A percentile compares a stretch with the other conserved stretches of the same genome.
These are phyloP conservation scores for Brachypteracias leptosomus DNA, from an alignment of 2,113 vertebrate genomes.

Conservation along the genomic window DNA sequence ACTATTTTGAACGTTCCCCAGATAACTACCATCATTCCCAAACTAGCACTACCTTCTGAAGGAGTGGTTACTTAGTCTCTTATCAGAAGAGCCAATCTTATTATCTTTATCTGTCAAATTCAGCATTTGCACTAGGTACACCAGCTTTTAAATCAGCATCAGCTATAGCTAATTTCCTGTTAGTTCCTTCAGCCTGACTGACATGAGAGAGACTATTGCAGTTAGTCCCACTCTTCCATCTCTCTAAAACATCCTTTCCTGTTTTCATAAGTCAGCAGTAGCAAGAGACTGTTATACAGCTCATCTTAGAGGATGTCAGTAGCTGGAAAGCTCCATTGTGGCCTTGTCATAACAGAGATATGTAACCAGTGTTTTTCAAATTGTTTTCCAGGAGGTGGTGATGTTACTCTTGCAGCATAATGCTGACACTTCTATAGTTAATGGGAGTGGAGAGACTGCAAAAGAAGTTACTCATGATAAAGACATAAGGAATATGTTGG, in stretches of 20 bases:
- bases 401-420: conserved; percentile 86
- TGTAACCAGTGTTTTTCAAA: background rate
- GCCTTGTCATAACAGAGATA: background rate
- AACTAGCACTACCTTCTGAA: background rate
- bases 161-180: background rate
- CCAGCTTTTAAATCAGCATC: background rate
- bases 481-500: conserved; percentile 91
- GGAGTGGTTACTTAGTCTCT: background rate
- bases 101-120: background rate
- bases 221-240: background rate
- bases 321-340: background rate
- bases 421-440: conserved; percentile 84
- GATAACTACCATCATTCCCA: background rate
- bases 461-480: conserved; percentile 89
- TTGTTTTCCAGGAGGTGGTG: conserved; percentile 84
- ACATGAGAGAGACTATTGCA: background rate
- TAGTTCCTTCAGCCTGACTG: background rate
- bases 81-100: background rate
- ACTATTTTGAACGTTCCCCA: background rate
- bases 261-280: background rate
- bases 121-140: background rate
- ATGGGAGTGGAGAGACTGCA: conserved; percentile 87
- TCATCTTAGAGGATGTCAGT: background rate
- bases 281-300: background rate
- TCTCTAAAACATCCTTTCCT: conserved; percentile 34